phyloP scores from a whole-genome alignment of 2,797 vertebrate species.

The Lagorchestes hirsutus region DNA sequence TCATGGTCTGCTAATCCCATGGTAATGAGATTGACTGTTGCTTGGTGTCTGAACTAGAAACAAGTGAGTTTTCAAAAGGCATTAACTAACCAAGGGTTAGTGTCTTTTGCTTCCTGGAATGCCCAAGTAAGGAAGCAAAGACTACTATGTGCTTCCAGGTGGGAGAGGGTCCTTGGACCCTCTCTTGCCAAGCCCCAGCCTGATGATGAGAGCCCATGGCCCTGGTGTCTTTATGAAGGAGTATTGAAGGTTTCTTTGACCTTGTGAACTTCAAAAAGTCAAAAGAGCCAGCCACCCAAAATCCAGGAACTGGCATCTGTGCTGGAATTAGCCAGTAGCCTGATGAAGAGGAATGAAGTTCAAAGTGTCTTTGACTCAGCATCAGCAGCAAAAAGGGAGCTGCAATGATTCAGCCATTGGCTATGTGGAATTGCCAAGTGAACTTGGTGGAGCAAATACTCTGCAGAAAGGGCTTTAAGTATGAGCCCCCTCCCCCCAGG shows the following conservation, averaged over 20 bases:
- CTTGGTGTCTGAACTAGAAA: not conserved
- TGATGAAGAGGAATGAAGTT: not conserved
- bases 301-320: not conserved
- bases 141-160: not conserved
- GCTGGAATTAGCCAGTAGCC: not conserved
- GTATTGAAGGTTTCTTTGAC: not conserved
- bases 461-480: not conserved
- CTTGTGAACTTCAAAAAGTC: not conserved
- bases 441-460: not conserved
- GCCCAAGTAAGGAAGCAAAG: not conserved
- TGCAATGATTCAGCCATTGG: not conserved
- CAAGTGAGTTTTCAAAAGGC: not conserved
- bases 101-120: not conserved
- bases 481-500: not conserved
- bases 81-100: not conserved
- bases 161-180: not conserved
- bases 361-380: not conserved
- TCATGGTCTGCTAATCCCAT: not conserved
- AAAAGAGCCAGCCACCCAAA: not conserved
- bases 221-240: not conserved
- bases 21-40: not conserved
- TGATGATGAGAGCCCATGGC: not conserved
- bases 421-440: not conserved
- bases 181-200: not conserved
- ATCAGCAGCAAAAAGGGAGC: not conserved